Percentiles rank a stretch among this genome's conserved stretches.
These are phyloP conservation scores for Tragelaphus imberbis DNA, from an alignment of 2,113 vertebrate genomes.

Conservation along the genomic window DNA sequence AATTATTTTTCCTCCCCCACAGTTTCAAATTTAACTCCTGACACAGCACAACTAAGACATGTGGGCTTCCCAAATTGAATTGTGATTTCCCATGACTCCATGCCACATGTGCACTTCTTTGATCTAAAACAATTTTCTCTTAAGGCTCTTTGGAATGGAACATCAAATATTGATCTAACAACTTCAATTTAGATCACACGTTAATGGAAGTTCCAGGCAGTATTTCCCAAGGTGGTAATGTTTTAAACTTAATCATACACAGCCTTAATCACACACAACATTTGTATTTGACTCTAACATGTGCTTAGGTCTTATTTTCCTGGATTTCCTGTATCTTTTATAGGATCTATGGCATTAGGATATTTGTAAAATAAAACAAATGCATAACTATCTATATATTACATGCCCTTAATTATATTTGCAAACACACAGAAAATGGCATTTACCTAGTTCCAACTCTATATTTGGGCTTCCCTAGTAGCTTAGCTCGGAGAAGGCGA, in stretches of 20 bases:
- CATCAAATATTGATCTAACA: slow-evolving; percentile 28
- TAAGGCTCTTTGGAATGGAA: neutral
- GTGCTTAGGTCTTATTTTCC: neutral
- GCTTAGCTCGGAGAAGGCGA: neutral
- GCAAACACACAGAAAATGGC: neutral
- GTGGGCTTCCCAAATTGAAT: slow-evolving; percentile 4
- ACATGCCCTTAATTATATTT: neutral
- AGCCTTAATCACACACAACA: neutral
- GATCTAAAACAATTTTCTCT: slow-evolving; percentile 36
- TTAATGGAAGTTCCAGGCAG: slow-evolving; percentile 24
- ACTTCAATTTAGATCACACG: neutral
- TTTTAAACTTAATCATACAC: slow-evolving; percentile 5
- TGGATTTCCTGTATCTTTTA: neutral
- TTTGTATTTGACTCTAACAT: neutral
- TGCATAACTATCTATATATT: neutral
- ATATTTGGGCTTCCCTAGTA: neutral
- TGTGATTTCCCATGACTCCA: neutral
- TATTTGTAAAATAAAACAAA: slow-evolving; percentile 8
- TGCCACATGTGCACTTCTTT: neutral
- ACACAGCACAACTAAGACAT: neutral
- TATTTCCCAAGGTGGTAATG: neutral
- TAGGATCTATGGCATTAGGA: neutral
- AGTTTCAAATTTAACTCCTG: slow-evolving; percentile 40
- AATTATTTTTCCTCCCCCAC: neutral
- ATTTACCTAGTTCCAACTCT: neutral